Percentiles rank a stretch among this genome's conserved stretches.
phyloP scores from a whole-genome alignment of 2,888 invertebrate species.

The Stenodera caucasica region DNA sequence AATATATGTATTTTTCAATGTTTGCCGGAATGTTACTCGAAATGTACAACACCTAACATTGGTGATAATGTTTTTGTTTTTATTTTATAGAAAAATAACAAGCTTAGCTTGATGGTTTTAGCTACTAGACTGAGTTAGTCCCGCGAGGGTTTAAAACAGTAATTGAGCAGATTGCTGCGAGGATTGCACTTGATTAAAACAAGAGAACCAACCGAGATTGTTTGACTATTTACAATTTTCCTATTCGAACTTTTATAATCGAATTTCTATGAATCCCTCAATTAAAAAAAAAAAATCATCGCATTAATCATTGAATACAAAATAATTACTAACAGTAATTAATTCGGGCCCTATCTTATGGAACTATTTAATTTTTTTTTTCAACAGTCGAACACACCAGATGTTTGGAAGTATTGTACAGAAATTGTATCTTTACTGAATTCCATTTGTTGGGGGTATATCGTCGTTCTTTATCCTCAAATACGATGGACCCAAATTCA shows the following conservation, averaged over 20 bases:
- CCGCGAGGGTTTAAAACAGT: constrained; percentile 43
- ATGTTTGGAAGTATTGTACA: constrained; percentile 20
- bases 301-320: too few species aligned
- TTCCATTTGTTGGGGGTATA: neutral
- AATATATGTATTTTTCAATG: constrained; percentile 12
- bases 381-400: constrained; percentile 10
- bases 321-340: too few species aligned
- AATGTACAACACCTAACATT: constrained; percentile 11
- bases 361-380: neutral
- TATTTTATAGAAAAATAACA: constrained; percentile 36
- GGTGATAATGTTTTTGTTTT: neutral
- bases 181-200: constrained; percentile 48
- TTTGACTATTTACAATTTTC: constrained; percentile 24
- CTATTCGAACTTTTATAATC: constrained; percentile 20
- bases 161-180: constrained; percentile 48
- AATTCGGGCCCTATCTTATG: too few species aligned
- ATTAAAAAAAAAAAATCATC: too few species aligned
- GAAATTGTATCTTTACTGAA: constrained; percentile 22
- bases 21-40: constrained; percentile 7
- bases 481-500: constrained; percentile 25
- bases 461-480: neutral
- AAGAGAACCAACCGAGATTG: constrained; percentile 37
- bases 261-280: constrained; percentile 15
- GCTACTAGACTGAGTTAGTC: constrained; percentile 42
- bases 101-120: constrained; percentile 38